These are phyloP conservation scores for Sylvia atricapilla DNA, from an alignment of 2,113 vertebrate species.

Conservation along the genomic window DNA sequence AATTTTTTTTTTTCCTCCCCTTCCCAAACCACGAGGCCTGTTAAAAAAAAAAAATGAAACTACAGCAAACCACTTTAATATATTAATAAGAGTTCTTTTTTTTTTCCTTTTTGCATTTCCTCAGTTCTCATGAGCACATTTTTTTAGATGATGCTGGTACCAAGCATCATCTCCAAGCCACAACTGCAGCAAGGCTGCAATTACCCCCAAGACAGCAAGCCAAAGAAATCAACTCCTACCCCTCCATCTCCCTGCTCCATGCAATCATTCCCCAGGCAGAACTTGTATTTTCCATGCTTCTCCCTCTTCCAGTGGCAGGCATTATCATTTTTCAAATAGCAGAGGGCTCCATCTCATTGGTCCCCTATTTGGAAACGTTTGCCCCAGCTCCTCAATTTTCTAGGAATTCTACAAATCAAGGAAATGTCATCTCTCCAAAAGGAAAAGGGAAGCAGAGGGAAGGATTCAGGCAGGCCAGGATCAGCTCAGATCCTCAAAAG, in stretches of 20 bases:
- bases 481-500: background rate
- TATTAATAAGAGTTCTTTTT: background rate
- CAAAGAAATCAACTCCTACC: conserved; percentile 31
- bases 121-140: background rate
- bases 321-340: background rate
- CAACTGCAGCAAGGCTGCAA: conserved; percentile 36
- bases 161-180: conserved; percentile 28
- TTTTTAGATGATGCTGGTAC: background rate
- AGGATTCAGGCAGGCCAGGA: background rate
- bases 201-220: conserved; percentile 25
- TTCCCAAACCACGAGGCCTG: background rate
- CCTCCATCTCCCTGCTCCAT: conserved; percentile 6
- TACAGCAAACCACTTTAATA: background rate
- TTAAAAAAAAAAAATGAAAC: background rate
- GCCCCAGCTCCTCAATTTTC: conserved; percentile 39
- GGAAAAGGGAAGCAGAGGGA: background rate
- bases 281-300: conserved; percentile 47
- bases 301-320: conserved; percentile 5
- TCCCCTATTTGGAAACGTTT: background rate
- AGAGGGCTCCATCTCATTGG: background rate
- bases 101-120: background rate
- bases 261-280: conserved; percentile 1
- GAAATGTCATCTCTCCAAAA: background rate
- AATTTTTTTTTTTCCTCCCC: rapidly evolving
- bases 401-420: conserved; percentile 13